These are phyloP conservation scores for Plectropomus leopardus DNA, from an alignment of 2,113 vertebrate species.

Conservation along the genomic window DNA sequence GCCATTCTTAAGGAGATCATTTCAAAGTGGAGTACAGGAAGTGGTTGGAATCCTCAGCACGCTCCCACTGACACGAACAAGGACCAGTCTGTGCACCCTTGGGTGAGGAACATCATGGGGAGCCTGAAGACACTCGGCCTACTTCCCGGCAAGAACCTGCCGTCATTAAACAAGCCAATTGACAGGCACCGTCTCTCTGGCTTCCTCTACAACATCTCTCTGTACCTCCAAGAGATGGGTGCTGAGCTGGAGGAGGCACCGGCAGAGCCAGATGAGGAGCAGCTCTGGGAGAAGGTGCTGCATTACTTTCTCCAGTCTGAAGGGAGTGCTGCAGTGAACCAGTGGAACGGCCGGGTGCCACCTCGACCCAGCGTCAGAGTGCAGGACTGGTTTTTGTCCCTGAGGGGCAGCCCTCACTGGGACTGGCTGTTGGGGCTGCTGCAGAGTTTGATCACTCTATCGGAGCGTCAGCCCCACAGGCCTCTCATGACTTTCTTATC, in stretches of 20 bases:
- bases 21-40: slow-evolving; percentile 78
- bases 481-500: slow-evolving; percentile 84
- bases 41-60: slow-evolving; percentile 55
- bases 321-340: slow-evolving; percentile 67
- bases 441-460: slow-evolving; percentile 85
- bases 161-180: slow-evolving; percentile 76
- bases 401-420: slow-evolving; percentile 91
- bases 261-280: slow-evolving; percentile 68
- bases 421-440: slow-evolving; percentile 87
- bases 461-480: slow-evolving; percentile 84
- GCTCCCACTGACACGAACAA: slow-evolving; percentile 53
- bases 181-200: slow-evolving; percentile 85
- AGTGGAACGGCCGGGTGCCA: slow-evolving; percentile 80
- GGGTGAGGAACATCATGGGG: slow-evolving; percentile 82
- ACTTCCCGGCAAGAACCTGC: slow-evolving; percentile 74
- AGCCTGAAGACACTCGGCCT: slow-evolving; percentile 82
- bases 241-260: slow-evolving; percentile 80
- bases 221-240: slow-evolving; percentile 88
- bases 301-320: slow-evolving; percentile 84
- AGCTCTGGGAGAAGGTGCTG: slow-evolving; percentile 85
- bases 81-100: slow-evolving; percentile 70
- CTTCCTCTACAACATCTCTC: slow-evolving; percentile 91
- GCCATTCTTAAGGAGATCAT: slow-evolving; percentile 79
- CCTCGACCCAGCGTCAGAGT: slow-evolving; percentile 86
- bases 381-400: slow-evolving; percentile 89